A percentile compares a stretch with the other conserved stretches of the same genome.
These are phyloP conservation scores for Petrocephalus schoutedeni DNA, from an alignment of 2,797 vertebrate genomes.

Conservation along the genomic window DNA sequence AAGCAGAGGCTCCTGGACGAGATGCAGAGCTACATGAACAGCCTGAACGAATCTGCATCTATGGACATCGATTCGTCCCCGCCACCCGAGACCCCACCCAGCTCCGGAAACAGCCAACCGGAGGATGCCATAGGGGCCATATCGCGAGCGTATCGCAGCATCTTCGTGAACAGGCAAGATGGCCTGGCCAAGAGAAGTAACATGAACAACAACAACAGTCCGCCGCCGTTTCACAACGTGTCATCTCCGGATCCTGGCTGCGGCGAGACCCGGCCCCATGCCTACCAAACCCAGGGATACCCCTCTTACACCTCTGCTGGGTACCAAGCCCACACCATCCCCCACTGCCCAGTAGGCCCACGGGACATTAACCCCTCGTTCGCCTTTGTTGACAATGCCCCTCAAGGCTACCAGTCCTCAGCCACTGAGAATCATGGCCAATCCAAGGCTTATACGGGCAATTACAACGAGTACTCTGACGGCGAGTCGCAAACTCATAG, in stretches of 20 bases:
- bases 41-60: slow-evolving; percentile 62
- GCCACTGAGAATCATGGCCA: slow-evolving; percentile 55
- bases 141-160: slow-evolving; percentile 53
- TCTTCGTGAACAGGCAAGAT: slow-evolving; percentile 52
- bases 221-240: slow-evolving; percentile 43
- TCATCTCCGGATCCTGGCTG: slow-evolving; percentile 40
- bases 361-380: slow-evolving; percentile 40
- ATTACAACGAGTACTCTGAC: slow-evolving; percentile 45
- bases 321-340: slow-evolving; percentile 40
- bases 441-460: slow-evolving; percentile 43
- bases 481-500: slow-evolving; percentile 49
- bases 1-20: slow-evolving; percentile 74
- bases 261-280: slow-evolving; percentile 35
- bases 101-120: slow-evolving; percentile 49
- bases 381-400: slow-evolving; percentile 46
- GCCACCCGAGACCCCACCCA: slow-evolving; percentile 47
- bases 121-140: slow-evolving; percentile 47
- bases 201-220: slow-evolving; percentile 36
- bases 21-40: slow-evolving; percentile 76
- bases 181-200: slow-evolving; percentile 54
- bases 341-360: slow-evolving; percentile 40
- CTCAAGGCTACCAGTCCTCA: slow-evolving; percentile 45
- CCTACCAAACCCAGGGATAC: slow-evolving; percentile 37
- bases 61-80: slow-evolving; percentile 61
- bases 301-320: slow-evolving; percentile 37